phyloP scores from a whole-genome alignment of 92 coral and sea anemone genomes.

The Bergia puertoricense region DNA sequence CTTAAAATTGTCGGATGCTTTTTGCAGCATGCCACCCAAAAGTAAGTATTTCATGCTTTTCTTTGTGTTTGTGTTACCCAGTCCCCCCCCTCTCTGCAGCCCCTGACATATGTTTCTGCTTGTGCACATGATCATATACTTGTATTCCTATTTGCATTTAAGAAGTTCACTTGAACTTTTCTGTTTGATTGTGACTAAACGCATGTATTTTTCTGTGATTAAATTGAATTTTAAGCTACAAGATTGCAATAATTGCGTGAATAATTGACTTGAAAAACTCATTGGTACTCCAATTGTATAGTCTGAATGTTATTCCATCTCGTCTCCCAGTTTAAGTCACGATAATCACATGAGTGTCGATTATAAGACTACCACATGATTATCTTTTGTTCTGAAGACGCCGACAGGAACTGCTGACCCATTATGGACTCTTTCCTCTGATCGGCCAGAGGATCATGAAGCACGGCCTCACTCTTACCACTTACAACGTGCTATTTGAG shows the following conservation, averaged over 20 bases:
- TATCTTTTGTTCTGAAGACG: slow-evolving; percentile 59
- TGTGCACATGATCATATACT: background rate
- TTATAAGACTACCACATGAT: background rate
- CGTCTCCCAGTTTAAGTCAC: background rate
- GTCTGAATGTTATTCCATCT: background rate
- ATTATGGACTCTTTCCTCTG: slow-evolving; percentile 83
- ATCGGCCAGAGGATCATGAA: slow-evolving; percentile 84
- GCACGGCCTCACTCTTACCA: slow-evolving; percentile 84
- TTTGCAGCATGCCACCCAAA: slow-evolving; percentile 80
- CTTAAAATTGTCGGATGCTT: slow-evolving; percentile 93
- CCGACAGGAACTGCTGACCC: slow-evolving; percentile 75
- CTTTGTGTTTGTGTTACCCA: background rate
- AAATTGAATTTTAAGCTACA: too few relatives aligned
- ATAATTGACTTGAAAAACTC: too few relatives aligned
- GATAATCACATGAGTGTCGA: background rate
- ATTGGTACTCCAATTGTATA: too few relatives aligned
- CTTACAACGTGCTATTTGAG: slow-evolving; percentile 94
- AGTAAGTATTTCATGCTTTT: slow-evolving; percentile 51
- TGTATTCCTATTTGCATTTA: background rate
- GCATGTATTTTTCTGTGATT: background rate
- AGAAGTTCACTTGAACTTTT: background rate
- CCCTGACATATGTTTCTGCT: background rate
- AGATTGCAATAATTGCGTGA: too few relatives aligned
- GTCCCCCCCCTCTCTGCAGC: too few relatives aligned
- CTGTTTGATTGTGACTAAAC: background rate